phyloP scores from a whole-genome alignment of 2,113 vertebrate genomes.

The Scophthalmus maximus region DNA sequence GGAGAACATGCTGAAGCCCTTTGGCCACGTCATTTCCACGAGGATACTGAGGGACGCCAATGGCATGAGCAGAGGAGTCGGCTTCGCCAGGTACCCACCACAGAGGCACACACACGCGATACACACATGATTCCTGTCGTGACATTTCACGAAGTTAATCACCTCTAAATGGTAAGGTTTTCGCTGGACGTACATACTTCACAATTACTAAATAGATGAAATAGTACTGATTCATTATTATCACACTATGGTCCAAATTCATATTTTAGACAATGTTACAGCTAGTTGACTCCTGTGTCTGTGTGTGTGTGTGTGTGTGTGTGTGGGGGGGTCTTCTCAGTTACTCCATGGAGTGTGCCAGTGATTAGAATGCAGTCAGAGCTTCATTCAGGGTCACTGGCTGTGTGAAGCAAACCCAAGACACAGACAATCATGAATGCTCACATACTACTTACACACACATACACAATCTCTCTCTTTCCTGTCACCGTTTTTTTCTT shows the following conservation, averaged over 20 bases:
- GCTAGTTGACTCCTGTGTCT: conserved; percentile 9
- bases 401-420: conserved; percentile 70
- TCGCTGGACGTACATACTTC: background rate
- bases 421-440: conserved; percentile 46
- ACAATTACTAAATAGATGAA: background rate
- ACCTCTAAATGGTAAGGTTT: background rate
- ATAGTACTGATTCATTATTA: background rate
- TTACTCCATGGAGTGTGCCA: conserved; percentile 72
- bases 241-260: background rate
- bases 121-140: background rate
- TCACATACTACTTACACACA: conserved; percentile 28
- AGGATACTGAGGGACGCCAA: conserved; percentile 83
- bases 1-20: conserved; percentile 85
- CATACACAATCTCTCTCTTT: conserved; percentile 46
- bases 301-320: conserved; percentile 20
- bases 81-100: conserved; percentile 77
- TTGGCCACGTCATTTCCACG: conserved; percentile 84
- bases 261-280: conserved; percentile 7
- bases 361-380: conserved; percentile 73
- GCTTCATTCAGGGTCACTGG: conserved; percentile 80
- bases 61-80: conserved; percentile 83
- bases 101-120: background rate
- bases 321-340: conserved; percentile 54
- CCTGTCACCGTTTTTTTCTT: conserved; percentile 8
- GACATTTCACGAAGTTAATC: background rate